Evolutionary conservation across 2,113 vertebrate genomes (phyloP).

Genomic region (Uria lomvia): DNA sequence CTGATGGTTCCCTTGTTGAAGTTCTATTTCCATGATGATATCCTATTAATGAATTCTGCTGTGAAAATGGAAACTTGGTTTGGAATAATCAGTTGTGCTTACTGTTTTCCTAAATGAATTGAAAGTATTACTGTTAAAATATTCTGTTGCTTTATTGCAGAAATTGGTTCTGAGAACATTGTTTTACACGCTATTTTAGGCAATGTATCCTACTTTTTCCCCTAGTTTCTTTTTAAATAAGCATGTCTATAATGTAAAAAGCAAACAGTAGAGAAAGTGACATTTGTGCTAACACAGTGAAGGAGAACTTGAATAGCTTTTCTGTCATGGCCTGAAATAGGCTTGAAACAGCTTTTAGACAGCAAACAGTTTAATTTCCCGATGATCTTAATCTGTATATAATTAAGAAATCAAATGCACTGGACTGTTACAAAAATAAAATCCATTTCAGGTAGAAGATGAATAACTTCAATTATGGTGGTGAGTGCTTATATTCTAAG

Average conservation of each 20-base stretch:
- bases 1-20: conserved; percentile 98
- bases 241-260: background rate
- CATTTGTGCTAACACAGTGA: background rate
- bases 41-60: conserved; percentile 73
- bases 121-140: background rate
- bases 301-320: background rate
- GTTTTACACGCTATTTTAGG: background rate
- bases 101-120: background rate
- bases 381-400: background rate
- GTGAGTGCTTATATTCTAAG: background rate
- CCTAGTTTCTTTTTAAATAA: background rate
- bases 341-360: background rate
- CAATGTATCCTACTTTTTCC: background rate
- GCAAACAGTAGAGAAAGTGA: background rate
- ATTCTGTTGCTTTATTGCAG: background rate
- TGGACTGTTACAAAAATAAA: background rate
- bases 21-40: conserved; percentile 99
- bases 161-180: background rate
- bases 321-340: background rate
- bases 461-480: background rate
- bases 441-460: background rate
- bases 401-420: background rate
- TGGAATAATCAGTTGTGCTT: background rate
- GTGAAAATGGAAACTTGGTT: background rate
- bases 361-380: background rate